Conservation (phyloP, 2,113 vertebrate genomes). For the Siniperca chuatsi region DNA sequence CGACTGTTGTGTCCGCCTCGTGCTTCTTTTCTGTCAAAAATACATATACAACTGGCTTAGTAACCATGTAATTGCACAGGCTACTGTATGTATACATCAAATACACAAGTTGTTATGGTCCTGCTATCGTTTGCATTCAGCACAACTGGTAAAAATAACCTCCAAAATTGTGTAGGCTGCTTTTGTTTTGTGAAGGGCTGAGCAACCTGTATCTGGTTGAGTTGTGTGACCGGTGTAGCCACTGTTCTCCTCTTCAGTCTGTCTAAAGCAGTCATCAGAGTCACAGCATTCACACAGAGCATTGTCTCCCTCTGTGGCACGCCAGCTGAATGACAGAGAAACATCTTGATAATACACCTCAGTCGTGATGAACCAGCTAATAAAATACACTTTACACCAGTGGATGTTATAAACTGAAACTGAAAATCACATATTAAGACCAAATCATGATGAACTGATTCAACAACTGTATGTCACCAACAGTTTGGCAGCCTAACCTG, state of each 20-base stretch:
- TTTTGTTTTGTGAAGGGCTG: neutral
- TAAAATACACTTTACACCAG: neutral
- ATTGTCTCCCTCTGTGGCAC: slow-evolving; percentile 55
- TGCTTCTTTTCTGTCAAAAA: slow-evolving; percentile 37
- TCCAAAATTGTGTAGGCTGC: fast-evolving
- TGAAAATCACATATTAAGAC: neutral
- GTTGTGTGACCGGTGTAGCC: neutral
- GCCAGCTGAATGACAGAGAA: slow-evolving; percentile 64
- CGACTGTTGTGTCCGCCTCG: slow-evolving; percentile 15
- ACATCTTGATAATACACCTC: neutral
- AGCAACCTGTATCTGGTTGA: slow-evolving; percentile 32
- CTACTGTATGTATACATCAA: neutral
- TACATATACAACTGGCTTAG: neutral
- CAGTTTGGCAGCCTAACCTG: slow-evolving; percentile 38
- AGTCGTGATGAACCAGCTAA: neutral
- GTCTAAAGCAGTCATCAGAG: slow-evolving; percentile 40
- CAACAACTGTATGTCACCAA: neutral
- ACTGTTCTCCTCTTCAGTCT: neutral
- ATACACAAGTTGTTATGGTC: neutral
- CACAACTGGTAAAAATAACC: neutral
- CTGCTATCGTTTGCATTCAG: neutral
- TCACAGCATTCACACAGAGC: slow-evolving; percentile 67
- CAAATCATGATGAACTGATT: neutral
- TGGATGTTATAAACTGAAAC: neutral
- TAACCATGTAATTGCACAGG: neutral